Evolutionary conservation across 2,113 vertebrate genomes (phyloP).

Genomic region (human): DNA sequence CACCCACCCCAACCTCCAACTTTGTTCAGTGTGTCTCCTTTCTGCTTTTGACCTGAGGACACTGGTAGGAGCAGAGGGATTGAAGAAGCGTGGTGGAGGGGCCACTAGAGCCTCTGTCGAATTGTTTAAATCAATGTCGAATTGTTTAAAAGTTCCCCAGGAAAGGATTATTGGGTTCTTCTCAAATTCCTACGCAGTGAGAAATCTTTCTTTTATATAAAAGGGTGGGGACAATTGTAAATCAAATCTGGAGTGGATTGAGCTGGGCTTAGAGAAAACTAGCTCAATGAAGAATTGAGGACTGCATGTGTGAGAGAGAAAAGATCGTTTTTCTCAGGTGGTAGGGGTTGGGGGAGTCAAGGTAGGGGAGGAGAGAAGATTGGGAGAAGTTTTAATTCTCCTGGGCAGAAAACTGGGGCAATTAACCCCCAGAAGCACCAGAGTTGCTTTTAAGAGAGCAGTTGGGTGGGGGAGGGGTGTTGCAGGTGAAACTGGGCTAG

Average conservation of each 20-base stretch:
- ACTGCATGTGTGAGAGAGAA: not conserved
- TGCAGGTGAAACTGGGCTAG: constrained; percentile 18
- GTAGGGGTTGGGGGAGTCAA: not conserved
- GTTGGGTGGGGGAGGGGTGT: not conserved
- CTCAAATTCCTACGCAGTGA: constrained; percentile 51
- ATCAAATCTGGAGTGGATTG: constrained; percentile 46
- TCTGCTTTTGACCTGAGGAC: constrained; percentile 29
- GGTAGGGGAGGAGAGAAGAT: not conserved
- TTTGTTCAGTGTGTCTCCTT: constrained; percentile 25
- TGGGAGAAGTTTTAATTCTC: constrained; percentile 71
- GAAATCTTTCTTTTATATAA: constrained; percentile 48
- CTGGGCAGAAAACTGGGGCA: constrained; percentile 65
- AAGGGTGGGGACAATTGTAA: constrained; percentile 15
- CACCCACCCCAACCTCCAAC: constrained; percentile 16
- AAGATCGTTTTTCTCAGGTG: constrained; percentile 49
- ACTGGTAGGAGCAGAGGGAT: not conserved
- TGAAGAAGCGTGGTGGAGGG: not conserved
- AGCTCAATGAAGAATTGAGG: constrained; percentile 40
- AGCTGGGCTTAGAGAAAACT: constrained; percentile 35
- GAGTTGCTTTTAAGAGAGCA: constrained; percentile 62
- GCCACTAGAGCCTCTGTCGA: not conserved
- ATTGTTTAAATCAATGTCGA: constrained; percentile 23
- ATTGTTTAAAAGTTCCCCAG: constrained; percentile 51
- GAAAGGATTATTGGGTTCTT: constrained; percentile 28
- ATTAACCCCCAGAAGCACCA: constrained; percentile 74